Percentiles rank a stretch among this genome's conserved stretches.
phyloP scores from a whole-genome alignment of 2,797 vertebrate genomes.

The Amphiprion clarkii region DNA sequence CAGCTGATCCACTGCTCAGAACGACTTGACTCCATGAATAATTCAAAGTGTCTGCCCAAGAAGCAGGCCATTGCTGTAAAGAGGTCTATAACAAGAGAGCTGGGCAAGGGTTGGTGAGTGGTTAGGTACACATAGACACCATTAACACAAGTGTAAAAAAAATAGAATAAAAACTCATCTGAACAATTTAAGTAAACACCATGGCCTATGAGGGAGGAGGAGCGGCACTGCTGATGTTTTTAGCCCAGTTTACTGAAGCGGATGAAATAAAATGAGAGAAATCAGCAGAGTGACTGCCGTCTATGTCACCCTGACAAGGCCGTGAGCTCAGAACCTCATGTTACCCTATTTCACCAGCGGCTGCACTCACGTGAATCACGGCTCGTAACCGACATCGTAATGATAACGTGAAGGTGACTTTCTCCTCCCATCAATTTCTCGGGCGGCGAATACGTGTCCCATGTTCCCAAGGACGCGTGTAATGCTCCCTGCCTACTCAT shows the following conservation, averaged over 20 bases:
- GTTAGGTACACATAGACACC: slow-evolving; percentile 23
- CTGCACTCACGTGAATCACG: slow-evolving; percentile 62
- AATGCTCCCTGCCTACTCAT: slow-evolving; percentile 48
- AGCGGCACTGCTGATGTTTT: slow-evolving; percentile 19
- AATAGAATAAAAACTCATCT: slow-evolving; percentile 3
- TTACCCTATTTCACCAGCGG: slow-evolving; percentile 63
- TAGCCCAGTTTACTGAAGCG: slow-evolving; percentile 33
- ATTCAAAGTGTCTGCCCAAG: slow-evolving; percentile 71
- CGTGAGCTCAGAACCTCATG: slow-evolving; percentile 11
- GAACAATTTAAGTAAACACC: slow-evolving; percentile 24
- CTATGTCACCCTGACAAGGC: slow-evolving; percentile 48
- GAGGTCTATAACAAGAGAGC: slow-evolving; percentile 42
- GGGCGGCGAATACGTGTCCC: slow-evolving; percentile 50
- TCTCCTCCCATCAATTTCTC: slow-evolving; percentile 75
- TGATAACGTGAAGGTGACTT: slow-evolving; percentile 82
- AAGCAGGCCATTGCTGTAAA: slow-evolving; percentile 65
- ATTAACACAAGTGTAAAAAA: slow-evolving; percentile 33
- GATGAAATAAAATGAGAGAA: slow-evolving; percentile 29
- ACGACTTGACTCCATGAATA: slow-evolving; percentile 72
- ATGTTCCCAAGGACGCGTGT: slow-evolving; percentile 71
- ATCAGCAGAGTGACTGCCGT: slow-evolving; percentile 28
- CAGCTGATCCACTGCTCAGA: slow-evolving; percentile 59
- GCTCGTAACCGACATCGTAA: slow-evolving; percentile 51
- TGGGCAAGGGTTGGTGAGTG: slow-evolving; percentile 31
- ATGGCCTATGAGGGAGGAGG: neutral